phyloP scores from a whole-genome alignment of 2,797 vertebrate species.

The Diglossa cyanea region DNA sequence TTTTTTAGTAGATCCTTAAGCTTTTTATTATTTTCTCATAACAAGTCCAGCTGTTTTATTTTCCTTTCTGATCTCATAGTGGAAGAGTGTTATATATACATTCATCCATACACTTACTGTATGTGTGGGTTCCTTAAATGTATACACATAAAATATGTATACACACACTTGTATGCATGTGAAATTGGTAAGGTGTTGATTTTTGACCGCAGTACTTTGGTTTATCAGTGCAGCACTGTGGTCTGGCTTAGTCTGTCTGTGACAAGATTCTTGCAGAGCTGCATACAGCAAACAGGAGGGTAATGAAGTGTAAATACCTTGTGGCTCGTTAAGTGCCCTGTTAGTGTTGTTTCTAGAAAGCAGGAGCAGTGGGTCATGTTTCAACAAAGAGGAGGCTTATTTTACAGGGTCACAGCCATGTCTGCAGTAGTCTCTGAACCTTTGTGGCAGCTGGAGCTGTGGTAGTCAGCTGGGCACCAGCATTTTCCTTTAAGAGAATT shows the following conservation, averaged over 20 bases:
- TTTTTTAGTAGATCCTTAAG: neutral
- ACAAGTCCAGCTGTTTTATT: neutral
- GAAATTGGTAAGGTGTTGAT: neutral
- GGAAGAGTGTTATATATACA: neutral
- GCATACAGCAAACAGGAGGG: neutral
- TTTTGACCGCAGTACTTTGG: neutral
- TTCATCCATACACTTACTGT: neutral
- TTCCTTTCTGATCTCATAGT: neutral
- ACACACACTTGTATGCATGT: accelerated
- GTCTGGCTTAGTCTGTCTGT: neutral
- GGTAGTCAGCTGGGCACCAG: neutral
- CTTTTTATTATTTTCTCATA: neutral
- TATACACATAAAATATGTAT: neutral
- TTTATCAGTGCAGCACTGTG: neutral
- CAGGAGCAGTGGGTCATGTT: neutral
- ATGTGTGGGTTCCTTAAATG: neutral
- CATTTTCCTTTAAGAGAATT: neutral
- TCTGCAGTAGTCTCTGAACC: neutral
- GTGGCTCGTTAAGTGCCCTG: neutral
- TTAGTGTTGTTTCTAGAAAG: neutral
- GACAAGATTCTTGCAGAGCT: accelerated
- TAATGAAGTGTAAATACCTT: neutral
- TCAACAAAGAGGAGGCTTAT: neutral
- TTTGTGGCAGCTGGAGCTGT: neutral
- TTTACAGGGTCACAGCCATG: neutral